Percentiles rank a stretch among this genome's conserved stretches.
phyloP scores from a whole-genome alignment of 2,888 invertebrate species.

The Ophion ellenae region DNA sequence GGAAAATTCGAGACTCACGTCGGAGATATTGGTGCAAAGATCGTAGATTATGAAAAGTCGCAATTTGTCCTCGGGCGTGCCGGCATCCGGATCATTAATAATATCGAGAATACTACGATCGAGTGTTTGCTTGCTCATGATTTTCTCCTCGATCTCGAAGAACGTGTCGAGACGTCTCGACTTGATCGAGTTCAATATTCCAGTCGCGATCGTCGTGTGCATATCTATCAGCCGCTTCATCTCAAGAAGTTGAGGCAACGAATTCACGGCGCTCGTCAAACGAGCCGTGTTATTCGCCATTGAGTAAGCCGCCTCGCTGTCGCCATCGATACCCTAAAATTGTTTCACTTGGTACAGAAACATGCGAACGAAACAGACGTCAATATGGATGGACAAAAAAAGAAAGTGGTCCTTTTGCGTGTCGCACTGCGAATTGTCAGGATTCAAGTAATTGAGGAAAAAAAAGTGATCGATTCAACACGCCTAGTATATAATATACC shows the following conservation, averaged over 20 bases:
- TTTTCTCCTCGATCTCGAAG: conserved; percentile 99
- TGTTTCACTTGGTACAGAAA: background rate
- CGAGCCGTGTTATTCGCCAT: conserved; percentile 97
- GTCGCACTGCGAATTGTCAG: background rate
- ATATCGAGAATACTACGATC: conserved; percentile 95
- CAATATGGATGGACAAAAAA: background rate
- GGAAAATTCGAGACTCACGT: conserved; percentile 82
- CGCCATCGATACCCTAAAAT: conserved; percentile 91
- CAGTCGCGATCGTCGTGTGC: conserved; percentile 99
- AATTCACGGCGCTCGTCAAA: conserved; percentile 97
- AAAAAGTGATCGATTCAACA: conserved; percentile 27
- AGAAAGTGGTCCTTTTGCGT: background rate
- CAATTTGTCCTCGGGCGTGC: conserved; percentile 96
- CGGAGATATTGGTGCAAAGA: conserved; percentile 93
- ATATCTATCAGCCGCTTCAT: conserved; percentile 98
- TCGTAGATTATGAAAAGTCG: conserved; percentile 96
- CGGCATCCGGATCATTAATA: conserved; percentile 93
- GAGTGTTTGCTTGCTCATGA: conserved; percentile 94
- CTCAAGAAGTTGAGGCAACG: conserved; percentile 97
- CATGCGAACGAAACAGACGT: background rate
- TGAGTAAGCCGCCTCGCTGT: conserved; percentile 93
- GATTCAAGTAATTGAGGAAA: background rate
- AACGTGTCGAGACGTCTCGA: conserved; percentile 96
- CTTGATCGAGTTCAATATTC: conserved; percentile 93
- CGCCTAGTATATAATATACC: conserved; percentile 82